phyloP scores from a whole-genome alignment of 64 coral and sea anemone species.

The Porites lutea region DNA sequence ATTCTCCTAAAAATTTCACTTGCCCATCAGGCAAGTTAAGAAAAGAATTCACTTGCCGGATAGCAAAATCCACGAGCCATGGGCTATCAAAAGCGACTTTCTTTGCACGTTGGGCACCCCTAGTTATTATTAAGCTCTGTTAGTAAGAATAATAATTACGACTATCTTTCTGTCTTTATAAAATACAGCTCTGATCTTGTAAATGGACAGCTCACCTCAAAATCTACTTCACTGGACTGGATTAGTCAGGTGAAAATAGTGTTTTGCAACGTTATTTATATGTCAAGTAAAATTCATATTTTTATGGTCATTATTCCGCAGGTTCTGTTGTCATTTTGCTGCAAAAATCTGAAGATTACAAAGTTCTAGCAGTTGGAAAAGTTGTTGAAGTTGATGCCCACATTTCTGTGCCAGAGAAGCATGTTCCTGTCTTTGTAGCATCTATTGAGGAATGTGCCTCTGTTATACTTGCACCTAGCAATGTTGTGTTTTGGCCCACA shows the following conservation, averaged over 20 bases:
- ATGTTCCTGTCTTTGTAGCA: conserved; percentile 52
- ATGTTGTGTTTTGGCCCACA: conserved; percentile 58
- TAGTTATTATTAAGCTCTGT: conserved; percentile 8
- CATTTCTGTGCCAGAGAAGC: conserved; percentile 47
- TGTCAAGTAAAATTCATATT: conserved; percentile 9
- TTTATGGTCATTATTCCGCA: conserved; percentile 16
- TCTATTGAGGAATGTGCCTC: conserved; percentile 63
- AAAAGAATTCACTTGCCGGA: too few species aligned
- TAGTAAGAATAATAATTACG: background rate
- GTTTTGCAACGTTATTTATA: background rate
- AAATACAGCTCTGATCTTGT: background rate
- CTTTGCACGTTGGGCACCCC: too few species aligned
- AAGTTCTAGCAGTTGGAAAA: conserved; percentile 67
- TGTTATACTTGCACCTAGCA: conserved; percentile 24
- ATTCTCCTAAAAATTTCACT: too few species aligned
- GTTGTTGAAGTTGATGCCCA: conserved; percentile 34
- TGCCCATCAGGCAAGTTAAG: too few species aligned
- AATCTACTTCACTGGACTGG: conserved; percentile 1
- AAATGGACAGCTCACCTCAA: background rate
- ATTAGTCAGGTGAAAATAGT: background rate
- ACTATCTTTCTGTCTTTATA: background rate
- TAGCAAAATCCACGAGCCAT: too few species aligned
- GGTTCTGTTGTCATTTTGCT: conserved; percentile 27
- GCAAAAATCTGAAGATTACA: conserved; percentile 39
- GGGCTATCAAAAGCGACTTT: too few species aligned